Conservation (phyloP, 2,113 vertebrate species). For the Holacanthus passer region DNA sequence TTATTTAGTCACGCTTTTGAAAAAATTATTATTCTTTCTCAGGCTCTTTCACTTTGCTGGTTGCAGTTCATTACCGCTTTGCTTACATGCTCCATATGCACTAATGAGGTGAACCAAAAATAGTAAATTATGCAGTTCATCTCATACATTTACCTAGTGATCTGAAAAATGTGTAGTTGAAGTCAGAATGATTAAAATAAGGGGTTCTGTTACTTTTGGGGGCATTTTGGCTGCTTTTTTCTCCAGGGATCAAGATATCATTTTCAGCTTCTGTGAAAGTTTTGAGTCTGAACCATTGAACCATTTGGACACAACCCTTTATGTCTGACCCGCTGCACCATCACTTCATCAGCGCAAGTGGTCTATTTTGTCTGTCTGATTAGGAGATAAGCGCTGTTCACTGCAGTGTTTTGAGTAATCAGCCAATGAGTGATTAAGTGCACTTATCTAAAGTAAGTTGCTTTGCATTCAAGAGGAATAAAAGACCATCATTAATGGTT, state of each 20-base stretch:
- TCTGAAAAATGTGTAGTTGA: not conserved
- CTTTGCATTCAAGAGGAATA: slow-evolving; percentile 10
- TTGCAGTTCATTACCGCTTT: slow-evolving; percentile 47
- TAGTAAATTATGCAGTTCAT: slow-evolving; percentile 44
- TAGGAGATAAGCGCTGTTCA: not conserved
- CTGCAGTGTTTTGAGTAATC: slow-evolving; percentile 22
- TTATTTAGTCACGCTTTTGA: slow-evolving; percentile 6
- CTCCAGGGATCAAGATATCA: no score
- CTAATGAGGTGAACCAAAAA: slow-evolving; percentile 64
- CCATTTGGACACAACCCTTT: not conserved
- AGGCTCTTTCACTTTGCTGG: slow-evolving; percentile 31
- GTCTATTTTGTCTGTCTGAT: slow-evolving; percentile 21
- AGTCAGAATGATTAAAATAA: slow-evolving; percentile 13
- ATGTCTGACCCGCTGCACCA: not conserved
- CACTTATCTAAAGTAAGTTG: slow-evolving; percentile 10
- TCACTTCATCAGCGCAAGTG: not conserved
- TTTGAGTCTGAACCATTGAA: not conserved
- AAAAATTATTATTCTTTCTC: not conserved
- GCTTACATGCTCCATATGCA: slow-evolving; percentile 57
- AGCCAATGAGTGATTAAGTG: not conserved
- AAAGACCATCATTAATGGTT: not conserved
- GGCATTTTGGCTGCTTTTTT: not conserved
- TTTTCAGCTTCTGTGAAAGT: not conserved
- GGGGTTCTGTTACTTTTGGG: not conserved
- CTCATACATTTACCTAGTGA: slow-evolving; percentile 10